Evolutionary conservation across 2,888 invertebrate species (phyloP), one percentile per base, ranked within the genome.

Genomic region (Drosophila greeni): DNA sequence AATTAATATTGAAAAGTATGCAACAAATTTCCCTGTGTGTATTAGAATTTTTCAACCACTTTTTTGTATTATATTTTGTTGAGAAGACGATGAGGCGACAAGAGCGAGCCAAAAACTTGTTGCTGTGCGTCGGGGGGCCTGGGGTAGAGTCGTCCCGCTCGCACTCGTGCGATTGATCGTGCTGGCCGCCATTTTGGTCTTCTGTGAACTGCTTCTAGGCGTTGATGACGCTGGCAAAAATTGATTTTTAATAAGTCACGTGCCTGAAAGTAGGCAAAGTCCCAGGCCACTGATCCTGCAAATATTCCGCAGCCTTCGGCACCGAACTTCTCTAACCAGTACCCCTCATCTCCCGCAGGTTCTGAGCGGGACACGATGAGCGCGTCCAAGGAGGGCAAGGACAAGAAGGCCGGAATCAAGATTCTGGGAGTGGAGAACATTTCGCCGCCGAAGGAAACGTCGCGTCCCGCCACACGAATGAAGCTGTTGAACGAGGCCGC

Each of bases 191-290:
- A 84, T 82, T 72, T 85, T 82, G 48, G 60, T 70, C 62, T 59
- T 74, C 66, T 55, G 34, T 72, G 67, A 74, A 61, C 81, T 73
- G 76, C 81, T 83, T 84, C 75, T 85, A 83, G 82, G 82, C 85
- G 82, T 82, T 84, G 84, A 71, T 82, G 82, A 82, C 81, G 85
- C 70, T 77, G 66, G 72, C 74, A 70, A 75, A 74, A 49, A 43
- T 9, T 1, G 49, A 62, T 65, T 70, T 72, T 67, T 36, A 72
- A 52, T 76, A 68, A 62, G 68, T 62, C 66, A 67, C 70, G 73
- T 67, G 83, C 82, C 82, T 73, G 75, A 82, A 82, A 82, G 82
- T 82, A 77, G 81, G 45, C 82, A 73, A 74, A 36, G 26, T 31
- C 24, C 18, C 31, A 11, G 39, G 29, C 5, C n/a, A 31, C 40